Evolutionary conservation across 2,888 invertebrate genomes (phyloP).

Genomic region (Hydrotaea cyrtoneurina): DNA sequence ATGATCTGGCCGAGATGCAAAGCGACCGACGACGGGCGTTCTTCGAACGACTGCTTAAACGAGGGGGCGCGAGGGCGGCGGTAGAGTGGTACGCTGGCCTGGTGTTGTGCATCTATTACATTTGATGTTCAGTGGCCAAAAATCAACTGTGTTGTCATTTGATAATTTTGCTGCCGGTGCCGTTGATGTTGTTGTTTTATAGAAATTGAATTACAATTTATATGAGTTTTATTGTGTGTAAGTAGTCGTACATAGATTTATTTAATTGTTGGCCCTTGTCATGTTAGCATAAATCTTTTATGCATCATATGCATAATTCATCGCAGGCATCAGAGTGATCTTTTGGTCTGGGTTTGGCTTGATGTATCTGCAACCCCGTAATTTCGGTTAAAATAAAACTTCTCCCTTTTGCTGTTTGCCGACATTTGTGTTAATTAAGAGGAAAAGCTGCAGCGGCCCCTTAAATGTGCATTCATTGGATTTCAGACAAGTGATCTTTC

Average conservation of each 20-base stretch:
- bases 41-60: slow-evolving; percentile 8
- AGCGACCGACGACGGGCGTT: slow-evolving; percentile 32
- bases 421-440: slow-evolving; percentile 50
- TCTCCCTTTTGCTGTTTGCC: not conserved
- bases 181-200: not conserved
- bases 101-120: slow-evolving; percentile 44
- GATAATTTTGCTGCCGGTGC: slow-evolving; percentile 19
- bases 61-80: not conserved
- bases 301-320: slow-evolving; percentile 52
- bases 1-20: slow-evolving; percentile 64
- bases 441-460: not conserved
- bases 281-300: slow-evolving; percentile 60
- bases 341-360: not conserved
- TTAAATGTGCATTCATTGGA: slow-evolving; percentile 39
- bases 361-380: not conserved
- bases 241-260: slow-evolving; percentile 25
- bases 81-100: too few relatives aligned
- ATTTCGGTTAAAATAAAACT: not conserved
- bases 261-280: slow-evolving; percentile 61
- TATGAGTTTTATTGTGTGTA: slow-evolving; percentile 20
- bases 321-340: not conserved
- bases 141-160: slow-evolving; percentile 13
- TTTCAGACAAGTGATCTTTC: slow-evolving; percentile 54
- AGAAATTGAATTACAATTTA: slow-evolving; percentile 60
- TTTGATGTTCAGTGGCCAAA: slow-evolving; percentile 53